These are phyloP conservation scores for Amazona ochrocephala DNA, from an alignment of 2,797 vertebrate genomes.

Conservation along the genomic window DNA sequence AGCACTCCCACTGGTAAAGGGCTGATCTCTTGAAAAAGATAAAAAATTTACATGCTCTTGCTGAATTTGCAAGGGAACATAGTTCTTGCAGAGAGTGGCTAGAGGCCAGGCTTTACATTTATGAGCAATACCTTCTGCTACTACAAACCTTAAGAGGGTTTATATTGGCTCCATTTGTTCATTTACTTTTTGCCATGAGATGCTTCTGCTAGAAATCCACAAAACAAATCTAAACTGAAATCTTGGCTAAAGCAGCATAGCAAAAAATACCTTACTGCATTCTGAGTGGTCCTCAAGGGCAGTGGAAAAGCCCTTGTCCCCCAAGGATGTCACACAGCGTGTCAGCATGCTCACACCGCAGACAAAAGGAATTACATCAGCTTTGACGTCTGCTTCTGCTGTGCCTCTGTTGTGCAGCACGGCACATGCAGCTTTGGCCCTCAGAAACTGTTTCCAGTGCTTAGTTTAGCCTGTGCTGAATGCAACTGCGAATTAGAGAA, in stretches of 20 bases:
- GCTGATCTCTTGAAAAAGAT: slow-evolving; percentile 34
- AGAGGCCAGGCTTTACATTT: slow-evolving; percentile 57
- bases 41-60: slow-evolving; percentile 60
- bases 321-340: not conserved
- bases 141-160: not conserved
- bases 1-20: slow-evolving; percentile 17
- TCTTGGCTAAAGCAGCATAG: not conserved
- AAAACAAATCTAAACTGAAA: slow-evolving; percentile 24
- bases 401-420: not conserved
- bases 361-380: not conserved
- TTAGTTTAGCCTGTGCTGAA: no score
- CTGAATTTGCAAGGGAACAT: slow-evolving; percentile 26
- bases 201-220: slow-evolving; percentile 13
- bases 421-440: not conserved
- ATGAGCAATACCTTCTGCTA: not conserved
- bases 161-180: slow-evolving; percentile 35
- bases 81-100: not conserved
- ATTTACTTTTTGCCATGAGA: slow-evolving; percentile 30
- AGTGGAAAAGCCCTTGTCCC: not conserved
- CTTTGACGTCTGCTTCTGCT: not conserved
- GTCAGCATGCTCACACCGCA: rapidly evolving
- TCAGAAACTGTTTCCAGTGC: rapidly evolving
- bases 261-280: not conserved
- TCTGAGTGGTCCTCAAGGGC: rapidly evolving
- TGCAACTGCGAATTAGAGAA: not conserved